phyloP scores from a whole-genome alignment of 2,113 vertebrate species.

The Equus przewalskii region DNA sequence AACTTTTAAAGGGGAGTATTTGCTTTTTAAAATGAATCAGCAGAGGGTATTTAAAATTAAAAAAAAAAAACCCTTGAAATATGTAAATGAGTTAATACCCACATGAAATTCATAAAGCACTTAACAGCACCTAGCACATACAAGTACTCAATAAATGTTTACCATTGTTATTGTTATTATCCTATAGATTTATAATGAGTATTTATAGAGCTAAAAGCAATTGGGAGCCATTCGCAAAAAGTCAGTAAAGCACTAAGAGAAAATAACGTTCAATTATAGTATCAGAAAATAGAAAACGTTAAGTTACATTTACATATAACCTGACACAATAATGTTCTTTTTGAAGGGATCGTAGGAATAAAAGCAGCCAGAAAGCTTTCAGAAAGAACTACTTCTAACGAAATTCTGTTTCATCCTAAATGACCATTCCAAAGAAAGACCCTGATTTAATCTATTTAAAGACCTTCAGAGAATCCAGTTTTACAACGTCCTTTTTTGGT shows the following conservation, averaged over 20 bases:
- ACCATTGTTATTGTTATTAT: not conserved
- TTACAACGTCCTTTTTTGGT: not conserved
- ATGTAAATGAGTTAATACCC: conserved; percentile 14
- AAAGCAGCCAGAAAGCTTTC: not conserved
- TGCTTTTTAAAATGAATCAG: conserved; percentile 2
- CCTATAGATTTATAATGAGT: not conserved
- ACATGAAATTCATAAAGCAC: not conserved
- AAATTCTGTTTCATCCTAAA: conserved; percentile 23
- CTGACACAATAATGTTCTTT: not conserved
- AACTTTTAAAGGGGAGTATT: conserved; percentile 37
- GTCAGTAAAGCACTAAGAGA: not conserved
- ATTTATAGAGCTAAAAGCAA: conserved; percentile 28
- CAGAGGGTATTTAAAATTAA: conserved; percentile 1
- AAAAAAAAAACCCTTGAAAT: conserved; percentile 17
- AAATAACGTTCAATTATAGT: conserved; percentile 9
- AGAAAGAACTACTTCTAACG: not conserved
- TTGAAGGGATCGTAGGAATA: not conserved
- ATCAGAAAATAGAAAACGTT: conserved; percentile 41
- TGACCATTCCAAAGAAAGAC: not conserved
- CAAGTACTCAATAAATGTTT: not conserved
- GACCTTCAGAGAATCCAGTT: not conserved
- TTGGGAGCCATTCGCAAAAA: not conserved
- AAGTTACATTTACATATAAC: not conserved
- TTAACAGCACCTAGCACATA: not conserved
- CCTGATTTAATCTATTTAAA: not conserved